phyloP scores from a whole-genome alignment of 2,113 vertebrate genomes.

The Cyanocitta stelleri region DNA sequence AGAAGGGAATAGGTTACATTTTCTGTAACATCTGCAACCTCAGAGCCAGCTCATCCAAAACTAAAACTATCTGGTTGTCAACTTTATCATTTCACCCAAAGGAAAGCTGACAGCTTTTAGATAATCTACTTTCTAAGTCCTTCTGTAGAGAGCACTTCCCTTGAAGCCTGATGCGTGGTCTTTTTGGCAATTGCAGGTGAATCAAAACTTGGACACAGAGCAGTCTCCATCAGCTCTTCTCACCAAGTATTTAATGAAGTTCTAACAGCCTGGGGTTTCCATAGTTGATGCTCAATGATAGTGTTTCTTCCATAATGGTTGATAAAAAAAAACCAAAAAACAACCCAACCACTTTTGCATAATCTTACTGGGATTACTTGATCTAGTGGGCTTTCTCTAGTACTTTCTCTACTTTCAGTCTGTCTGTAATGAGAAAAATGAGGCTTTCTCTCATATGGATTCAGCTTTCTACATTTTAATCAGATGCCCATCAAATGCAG shows the following conservation, averaged over 20 bases:
- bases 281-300: neutral
- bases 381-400: neutral
- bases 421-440: neutral
- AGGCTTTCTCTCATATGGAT: neutral
- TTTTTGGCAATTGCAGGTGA: neutral
- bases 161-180: accelerated
- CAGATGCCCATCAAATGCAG: neutral
- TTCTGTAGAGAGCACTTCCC: neutral
- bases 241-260: neutral
- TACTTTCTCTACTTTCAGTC: neutral
- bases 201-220: neutral
- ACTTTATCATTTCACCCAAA: neutral
- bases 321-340: neutral
- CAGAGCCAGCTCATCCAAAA: neutral
- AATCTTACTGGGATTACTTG: neutral
- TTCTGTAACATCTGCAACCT: neutral
- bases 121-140: neutral
- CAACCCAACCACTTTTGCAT: neutral
- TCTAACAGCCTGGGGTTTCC: neutral
- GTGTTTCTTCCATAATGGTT: neutral
- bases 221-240: neutral
- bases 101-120: neutral
- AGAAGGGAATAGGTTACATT: neutral
- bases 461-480: constrained; percentile 6
- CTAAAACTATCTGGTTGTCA: neutral